Conservation (phyloP, 2,113 vertebrate species). For the Galemys pyrenaicus region DNA sequence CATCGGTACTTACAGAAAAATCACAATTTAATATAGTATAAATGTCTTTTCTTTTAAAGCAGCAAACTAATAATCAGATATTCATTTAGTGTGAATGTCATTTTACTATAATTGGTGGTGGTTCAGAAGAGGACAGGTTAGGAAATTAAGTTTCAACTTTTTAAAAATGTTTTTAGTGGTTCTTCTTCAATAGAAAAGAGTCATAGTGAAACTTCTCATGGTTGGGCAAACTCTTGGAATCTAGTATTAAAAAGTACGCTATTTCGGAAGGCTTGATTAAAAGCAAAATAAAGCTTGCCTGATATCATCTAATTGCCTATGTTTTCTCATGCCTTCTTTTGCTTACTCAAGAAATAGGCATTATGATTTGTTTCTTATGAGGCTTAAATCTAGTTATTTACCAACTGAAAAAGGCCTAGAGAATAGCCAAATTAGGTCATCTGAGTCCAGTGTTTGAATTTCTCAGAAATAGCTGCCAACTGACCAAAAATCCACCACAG, state of each 20-base stretch:
- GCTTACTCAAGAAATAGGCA: slow-evolving; percentile 19
- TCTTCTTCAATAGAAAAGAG: neutral
- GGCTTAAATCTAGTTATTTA: slow-evolving; percentile 47
- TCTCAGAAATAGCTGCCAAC: slow-evolving; percentile 34
- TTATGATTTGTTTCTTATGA: slow-evolving; percentile 43
- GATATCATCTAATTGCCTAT: neutral
- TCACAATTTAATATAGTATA: neutral
- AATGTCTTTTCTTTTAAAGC: slow-evolving; percentile 43
- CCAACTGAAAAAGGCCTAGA: slow-evolving; percentile 17
- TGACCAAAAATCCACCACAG: slow-evolving; percentile 48
- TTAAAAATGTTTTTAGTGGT: neutral
- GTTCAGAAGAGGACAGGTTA: slow-evolving; percentile 5
- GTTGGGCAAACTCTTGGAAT: neutral
- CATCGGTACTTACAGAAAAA: neutral
- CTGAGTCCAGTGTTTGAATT: slow-evolving; percentile 45
- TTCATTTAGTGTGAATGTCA: slow-evolving; percentile 15
- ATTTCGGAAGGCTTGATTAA: slow-evolving; percentile 17
- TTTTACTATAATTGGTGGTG: slow-evolving; percentile 24
- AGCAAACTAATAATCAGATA: neutral
- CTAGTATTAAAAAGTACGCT: slow-evolving; percentile 2
- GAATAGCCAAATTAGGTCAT: slow-evolving; percentile 46
- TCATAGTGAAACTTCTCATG: slow-evolving; percentile 30
- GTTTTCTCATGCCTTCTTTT: slow-evolving; percentile 43
- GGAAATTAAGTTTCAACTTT: slow-evolving; percentile 50
- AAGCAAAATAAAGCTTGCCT: neutral